phyloP scores from a whole-genome alignment of 2,888 invertebrate genomes.

The Orchestes rusci region DNA sequence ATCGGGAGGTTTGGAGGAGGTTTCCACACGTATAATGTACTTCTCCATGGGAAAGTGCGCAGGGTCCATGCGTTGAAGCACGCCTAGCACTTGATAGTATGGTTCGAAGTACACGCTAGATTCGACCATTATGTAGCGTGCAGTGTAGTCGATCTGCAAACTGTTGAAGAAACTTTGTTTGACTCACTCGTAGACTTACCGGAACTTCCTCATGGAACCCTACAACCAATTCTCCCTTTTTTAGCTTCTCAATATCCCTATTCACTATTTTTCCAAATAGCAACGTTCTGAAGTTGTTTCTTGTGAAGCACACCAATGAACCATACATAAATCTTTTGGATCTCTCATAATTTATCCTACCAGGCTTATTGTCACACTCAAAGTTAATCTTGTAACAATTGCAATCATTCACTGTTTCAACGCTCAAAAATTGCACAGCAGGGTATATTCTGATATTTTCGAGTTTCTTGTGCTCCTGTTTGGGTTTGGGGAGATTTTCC shows the following conservation, averaged over 20 bases:
- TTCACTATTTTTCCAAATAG: constrained; percentile 63
- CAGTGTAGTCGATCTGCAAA: constrained; percentile 35
- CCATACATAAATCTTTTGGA: constrained; percentile 63
- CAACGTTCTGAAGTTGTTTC: constrained; percentile 60
- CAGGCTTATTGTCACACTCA: constrained; percentile 30
- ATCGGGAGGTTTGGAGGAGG: constrained; percentile 36
- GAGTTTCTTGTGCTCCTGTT: constrained; percentile 13
- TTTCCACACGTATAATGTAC: constrained; percentile 56
- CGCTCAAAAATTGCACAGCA: constrained; percentile 10
- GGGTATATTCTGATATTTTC: constrained; percentile 15
- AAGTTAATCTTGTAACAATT: constrained; percentile 27
- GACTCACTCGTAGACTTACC: constrained; percentile 18
- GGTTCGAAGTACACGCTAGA: constrained; percentile 77
- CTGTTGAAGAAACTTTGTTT: neutral
- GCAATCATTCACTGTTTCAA: constrained; percentile 25
- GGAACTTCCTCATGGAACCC: constrained; percentile 46
- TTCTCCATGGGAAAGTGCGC: constrained; percentile 60
- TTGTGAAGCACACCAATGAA: constrained; percentile 64
- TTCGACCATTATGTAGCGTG: constrained; percentile 57
- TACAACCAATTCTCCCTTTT: constrained; percentile 48
- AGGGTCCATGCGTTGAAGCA: constrained; percentile 52
- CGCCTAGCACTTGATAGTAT: constrained; percentile 65
- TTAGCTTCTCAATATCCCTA: constrained; percentile 50
- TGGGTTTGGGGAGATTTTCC: constrained; percentile 9
- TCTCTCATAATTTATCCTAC: constrained; percentile 43